Conservation (phyloP, 2,797 vertebrate species). For the Aldrovandia affinis region DNA sequence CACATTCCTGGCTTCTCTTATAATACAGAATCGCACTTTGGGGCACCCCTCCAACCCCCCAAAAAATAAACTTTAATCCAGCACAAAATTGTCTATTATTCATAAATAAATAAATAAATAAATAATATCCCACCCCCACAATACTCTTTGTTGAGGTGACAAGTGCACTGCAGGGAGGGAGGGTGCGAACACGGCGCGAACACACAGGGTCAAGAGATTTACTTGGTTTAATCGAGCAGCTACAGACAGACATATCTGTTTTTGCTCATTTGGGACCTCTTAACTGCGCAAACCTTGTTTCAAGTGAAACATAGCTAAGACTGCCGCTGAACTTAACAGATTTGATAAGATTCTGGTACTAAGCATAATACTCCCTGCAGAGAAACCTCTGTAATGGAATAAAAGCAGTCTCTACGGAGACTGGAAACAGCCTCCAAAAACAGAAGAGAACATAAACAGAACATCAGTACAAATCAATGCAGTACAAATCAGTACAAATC, state of each 20-base stretch:
- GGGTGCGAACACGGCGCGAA: too few species aligned
- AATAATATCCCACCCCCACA: not conserved
- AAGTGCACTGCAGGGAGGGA: too few species aligned
- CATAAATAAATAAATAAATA: not conserved
- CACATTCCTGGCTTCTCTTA: not conserved
- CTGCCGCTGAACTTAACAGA: too few species aligned
- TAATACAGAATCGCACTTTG: not conserved
- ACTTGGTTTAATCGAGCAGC: too few species aligned
- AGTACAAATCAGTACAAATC: too few species aligned
- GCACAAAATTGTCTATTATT: not conserved
- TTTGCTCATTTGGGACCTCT: too few species aligned
- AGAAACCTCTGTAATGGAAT: not conserved
- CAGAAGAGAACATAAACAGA: too few species aligned
- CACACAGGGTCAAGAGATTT: too few species aligned
- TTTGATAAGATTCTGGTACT: not conserved
- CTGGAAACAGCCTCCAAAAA: too few species aligned
- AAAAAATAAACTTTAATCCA: not conserved
- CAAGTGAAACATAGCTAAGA: not conserved
- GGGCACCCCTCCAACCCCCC: not conserved
- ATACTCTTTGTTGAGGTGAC: too few species aligned
- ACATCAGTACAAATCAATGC: too few species aligned
- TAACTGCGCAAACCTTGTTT: not conserved
- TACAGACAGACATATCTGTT: too few species aligned
- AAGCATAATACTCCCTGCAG: not conserved
- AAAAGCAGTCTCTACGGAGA: not conserved